Evolutionary conservation across 2,888 invertebrate genomes (phyloP).

Genomic region (Torymus aiolomorphi): DNA sequence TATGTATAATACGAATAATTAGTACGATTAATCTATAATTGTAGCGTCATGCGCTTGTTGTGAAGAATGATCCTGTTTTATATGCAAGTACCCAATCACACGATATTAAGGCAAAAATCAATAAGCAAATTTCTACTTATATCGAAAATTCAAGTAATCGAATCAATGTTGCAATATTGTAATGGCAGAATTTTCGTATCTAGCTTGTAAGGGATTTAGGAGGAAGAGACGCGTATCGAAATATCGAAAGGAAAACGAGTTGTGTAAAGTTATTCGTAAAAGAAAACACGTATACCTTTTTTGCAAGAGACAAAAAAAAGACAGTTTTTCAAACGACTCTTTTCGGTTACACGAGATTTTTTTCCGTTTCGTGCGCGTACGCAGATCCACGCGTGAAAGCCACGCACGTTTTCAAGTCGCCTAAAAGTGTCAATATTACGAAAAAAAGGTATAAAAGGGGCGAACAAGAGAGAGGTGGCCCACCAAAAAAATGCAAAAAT

Average conservation of each 20-base stretch:
- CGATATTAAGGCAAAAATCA: slow-evolving; percentile 18
- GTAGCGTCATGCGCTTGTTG: neutral
- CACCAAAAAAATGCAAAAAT: slow-evolving; percentile 35
- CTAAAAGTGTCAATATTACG: slow-evolving; percentile 61
- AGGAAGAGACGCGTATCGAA: neutral
- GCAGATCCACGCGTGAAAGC: slow-evolving; percentile 19
- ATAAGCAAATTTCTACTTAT: slow-evolving; percentile 45
- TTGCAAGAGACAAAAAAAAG: slow-evolving; percentile 11
- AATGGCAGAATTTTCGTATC: slow-evolving; percentile 50
- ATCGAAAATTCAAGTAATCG: slow-evolving; percentile 54
- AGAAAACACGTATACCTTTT: slow-evolving; percentile 17
- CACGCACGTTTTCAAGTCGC: slow-evolving; percentile 50
- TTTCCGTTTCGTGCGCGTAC: slow-evolving; percentile 37
- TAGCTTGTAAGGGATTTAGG: slow-evolving; percentile 52
- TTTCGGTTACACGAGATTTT: slow-evolving; percentile 25
- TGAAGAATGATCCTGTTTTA: slow-evolving; percentile 8
- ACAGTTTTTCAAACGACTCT: slow-evolving; percentile 40
- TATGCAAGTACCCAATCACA: slow-evolving; percentile 18
- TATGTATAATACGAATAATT: slow-evolving; percentile 1
- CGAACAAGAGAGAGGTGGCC: slow-evolving; percentile 12
- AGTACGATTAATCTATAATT: slow-evolving; percentile 13
- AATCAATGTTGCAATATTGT: slow-evolving; percentile 52
- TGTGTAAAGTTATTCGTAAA: slow-evolving; percentile 45
- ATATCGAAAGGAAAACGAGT: neutral
- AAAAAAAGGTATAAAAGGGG: slow-evolving; percentile 35